Percentiles rank a stretch among this genome's conserved stretches.
These are phyloP conservation scores for Campoplex nolae DNA, from an alignment of 2,888 invertebrate genomes.

Conservation along the genomic window DNA sequence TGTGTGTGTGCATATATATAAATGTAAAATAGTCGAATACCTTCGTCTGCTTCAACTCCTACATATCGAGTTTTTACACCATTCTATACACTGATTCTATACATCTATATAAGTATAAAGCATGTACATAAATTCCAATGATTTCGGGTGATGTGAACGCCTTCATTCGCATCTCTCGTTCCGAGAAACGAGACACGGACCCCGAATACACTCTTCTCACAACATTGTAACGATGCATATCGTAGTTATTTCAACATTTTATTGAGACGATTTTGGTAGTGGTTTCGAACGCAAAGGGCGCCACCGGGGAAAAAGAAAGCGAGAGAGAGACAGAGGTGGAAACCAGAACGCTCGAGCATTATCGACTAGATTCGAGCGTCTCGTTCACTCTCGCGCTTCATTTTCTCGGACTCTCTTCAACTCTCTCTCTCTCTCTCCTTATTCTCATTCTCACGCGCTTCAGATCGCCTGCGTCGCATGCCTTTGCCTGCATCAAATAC, in stretches of 20 bases:
- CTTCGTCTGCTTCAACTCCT: neutral
- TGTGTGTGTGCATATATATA: neutral
- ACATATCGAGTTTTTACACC: neutral
- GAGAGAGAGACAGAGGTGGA: neutral
- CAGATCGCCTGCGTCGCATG: constrained; percentile 18
- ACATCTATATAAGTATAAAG: neutral
- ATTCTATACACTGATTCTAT: constrained; percentile 3
- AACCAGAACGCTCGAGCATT: neutral
- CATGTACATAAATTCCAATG: constrained; percentile 36
- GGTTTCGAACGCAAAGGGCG: neutral
- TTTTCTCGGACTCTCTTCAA: neutral
- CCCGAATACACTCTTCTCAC: neutral
- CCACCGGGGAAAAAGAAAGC: neutral
- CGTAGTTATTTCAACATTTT: constrained; percentile 17
- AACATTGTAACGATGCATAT: constrained; percentile 30
- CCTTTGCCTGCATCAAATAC: constrained; percentile 1
- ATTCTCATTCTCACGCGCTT: constrained; percentile 30
- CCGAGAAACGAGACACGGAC: constrained; percentile 9
- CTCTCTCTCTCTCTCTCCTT: neutral
- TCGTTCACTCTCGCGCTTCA: neutral
- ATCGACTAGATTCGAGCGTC: neutral
- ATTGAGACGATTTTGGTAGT: neutral
- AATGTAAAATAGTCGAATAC: neutral
- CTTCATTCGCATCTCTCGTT: constrained; percentile 24
- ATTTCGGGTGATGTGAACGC: constrained; percentile 39